Conservation (phyloP, 1,140 invertebrate species). For the Drosophila kepulauana region DNA sequence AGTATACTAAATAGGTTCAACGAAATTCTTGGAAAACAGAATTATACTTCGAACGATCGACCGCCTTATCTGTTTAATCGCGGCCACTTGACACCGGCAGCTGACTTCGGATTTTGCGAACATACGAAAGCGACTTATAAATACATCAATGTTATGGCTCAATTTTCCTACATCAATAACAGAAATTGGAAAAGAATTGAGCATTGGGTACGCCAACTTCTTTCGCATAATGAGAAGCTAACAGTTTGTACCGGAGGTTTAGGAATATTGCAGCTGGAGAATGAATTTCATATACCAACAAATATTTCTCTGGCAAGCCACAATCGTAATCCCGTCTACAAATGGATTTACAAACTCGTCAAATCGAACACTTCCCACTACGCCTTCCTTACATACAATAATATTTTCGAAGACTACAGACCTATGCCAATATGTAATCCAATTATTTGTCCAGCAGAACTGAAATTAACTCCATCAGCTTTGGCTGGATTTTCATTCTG, state of each 20-base stretch:
- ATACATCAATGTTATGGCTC: conserved; percentile 42
- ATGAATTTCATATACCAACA: too few species aligned
- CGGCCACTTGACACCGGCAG: conserved; percentile 45
- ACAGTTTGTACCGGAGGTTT: too few species aligned
- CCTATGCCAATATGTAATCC: neutral
- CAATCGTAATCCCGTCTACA: too few species aligned
- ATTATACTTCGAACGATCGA: neutral
- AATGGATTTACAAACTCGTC: too few species aligned
- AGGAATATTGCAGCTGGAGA: too few species aligned
- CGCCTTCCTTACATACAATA: neutral
- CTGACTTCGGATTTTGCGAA: conserved; percentile 34
- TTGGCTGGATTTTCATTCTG: too few species aligned
- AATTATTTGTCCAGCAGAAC: neutral
- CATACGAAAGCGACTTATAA: conserved; percentile 30
- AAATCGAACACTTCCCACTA: too few species aligned
- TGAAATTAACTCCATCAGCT: too few species aligned
- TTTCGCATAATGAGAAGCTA: too few species aligned
- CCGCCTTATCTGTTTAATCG: conserved; percentile 34
- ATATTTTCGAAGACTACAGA: neutral
- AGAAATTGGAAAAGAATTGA: conserved; percentile 61
- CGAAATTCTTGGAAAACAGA: conserved; percentile 28
- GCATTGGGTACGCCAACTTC: too few species aligned
- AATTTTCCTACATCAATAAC: conserved; percentile 42
- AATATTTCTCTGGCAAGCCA: too few species aligned
- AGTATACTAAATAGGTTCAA: conserved; percentile 22